Percentiles rank a stretch among this genome's conserved stretches.
phyloP scores from a whole-genome alignment of 2,797 vertebrate genomes.

The Petrocephalus sullivani region DNA sequence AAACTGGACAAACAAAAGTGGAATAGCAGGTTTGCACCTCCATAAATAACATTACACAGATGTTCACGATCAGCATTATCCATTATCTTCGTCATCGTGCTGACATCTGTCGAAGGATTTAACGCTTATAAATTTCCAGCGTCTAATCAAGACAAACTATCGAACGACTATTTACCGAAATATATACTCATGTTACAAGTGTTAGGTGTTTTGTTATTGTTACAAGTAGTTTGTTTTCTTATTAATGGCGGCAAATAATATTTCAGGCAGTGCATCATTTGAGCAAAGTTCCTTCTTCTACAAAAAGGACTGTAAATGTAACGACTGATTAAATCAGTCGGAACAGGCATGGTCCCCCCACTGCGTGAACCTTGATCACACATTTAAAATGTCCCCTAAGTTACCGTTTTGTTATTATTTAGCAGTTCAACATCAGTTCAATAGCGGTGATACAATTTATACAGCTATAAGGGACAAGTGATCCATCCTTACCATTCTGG shows the following conservation, averaged over 20 bases:
- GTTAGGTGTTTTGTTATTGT: background rate
- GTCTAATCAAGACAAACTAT: background rate
- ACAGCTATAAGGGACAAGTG: background rate
- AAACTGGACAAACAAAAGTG: background rate
- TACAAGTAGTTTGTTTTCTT: background rate
- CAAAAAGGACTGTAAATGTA: background rate
- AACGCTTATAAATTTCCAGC: background rate
- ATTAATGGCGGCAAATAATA: background rate
- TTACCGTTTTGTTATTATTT: background rate
- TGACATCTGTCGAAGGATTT: background rate
- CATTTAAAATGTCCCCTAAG: background rate
- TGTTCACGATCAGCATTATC: background rate
- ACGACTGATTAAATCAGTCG: background rate
- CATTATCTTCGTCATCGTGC: background rate
- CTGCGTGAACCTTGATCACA: background rate
- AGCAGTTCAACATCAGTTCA: background rate
- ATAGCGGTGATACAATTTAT: background rate
- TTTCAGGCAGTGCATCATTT: background rate
- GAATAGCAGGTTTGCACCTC: background rate
- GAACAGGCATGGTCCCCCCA: background rate
- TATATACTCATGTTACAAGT: background rate
- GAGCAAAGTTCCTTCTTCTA: background rate
- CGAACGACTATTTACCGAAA: background rate
- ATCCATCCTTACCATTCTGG: conserved; percentile 74
- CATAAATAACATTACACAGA: background rate